phyloP scores from a whole-genome alignment of 2,888 invertebrate species.

The Hypomecis punctinalis region DNA sequence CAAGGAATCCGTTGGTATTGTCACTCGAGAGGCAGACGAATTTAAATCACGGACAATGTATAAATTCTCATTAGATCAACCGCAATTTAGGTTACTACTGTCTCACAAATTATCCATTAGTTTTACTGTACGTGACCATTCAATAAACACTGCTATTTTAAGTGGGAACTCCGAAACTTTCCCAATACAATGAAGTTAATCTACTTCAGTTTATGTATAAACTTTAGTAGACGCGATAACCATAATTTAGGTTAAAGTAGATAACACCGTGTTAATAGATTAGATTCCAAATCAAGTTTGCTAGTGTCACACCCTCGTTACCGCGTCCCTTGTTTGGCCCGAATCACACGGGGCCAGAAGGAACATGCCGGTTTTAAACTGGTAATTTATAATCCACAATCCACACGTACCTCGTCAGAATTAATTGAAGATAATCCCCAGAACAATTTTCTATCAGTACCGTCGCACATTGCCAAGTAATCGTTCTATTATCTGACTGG shows the following conservation, averaged over 20 bases:
- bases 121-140: conserved; percentile 31
- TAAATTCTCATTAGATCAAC: conserved; percentile 60
- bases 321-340: conserved; percentile 41
- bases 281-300: conserved; percentile 66
- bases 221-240: conserved; percentile 40
- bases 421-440: conserved; percentile 56
- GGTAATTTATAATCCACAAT: conserved; percentile 61
- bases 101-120: conserved; percentile 34
- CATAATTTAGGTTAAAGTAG: conserved; percentile 52
- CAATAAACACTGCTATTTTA: conserved; percentile 34
- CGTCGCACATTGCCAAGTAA: conserved; percentile 28
- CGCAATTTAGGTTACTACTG: conserved; percentile 37
- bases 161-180: conserved; percentile 30
- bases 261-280: conserved; percentile 66
- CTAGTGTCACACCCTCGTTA: conserved; percentile 69
- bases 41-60: conserved; percentile 44
- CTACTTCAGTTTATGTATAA: conserved; percentile 41
- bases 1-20: conserved; percentile 39
- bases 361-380: conserved; percentile 53
- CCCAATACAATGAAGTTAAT: conserved; percentile 40
- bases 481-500: conserved; percentile 27
- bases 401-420: conserved; percentile 56
- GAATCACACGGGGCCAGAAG: conserved; percentile 57
- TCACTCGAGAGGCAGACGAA: conserved; percentile 46
- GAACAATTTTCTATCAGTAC: conserved; percentile 47